These are phyloP conservation scores for Nanger granti DNA, from an alignment of 2,113 vertebrate species.

Conservation along the genomic window DNA sequence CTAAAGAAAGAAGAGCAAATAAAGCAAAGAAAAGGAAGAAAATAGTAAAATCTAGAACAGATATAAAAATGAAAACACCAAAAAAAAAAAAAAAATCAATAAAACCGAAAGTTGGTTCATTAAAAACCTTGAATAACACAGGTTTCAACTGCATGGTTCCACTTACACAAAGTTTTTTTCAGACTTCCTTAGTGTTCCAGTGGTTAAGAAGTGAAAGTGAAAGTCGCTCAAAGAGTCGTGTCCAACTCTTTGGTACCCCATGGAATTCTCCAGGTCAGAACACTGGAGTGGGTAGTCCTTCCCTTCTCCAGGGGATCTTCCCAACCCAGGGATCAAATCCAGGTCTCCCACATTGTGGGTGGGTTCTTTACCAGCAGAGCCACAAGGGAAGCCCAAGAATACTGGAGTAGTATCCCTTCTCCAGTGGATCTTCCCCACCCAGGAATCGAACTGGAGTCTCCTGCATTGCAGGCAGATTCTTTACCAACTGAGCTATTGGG, in stretches of 20 bases:
- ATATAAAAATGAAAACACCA: not conserved
- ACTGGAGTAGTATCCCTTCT: not conserved
- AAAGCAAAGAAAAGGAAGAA: not conserved
- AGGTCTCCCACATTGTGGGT: accelerated
- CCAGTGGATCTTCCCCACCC: not conserved
- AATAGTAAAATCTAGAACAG: not conserved
- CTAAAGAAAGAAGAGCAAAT: not conserved
- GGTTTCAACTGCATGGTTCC: not conserved
- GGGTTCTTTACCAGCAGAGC: not conserved
- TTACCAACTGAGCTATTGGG: not conserved
- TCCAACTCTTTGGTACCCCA: not conserved
- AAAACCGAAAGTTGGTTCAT: not conserved
- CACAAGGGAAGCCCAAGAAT: not conserved
- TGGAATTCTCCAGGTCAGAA: not conserved
- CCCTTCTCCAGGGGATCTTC: not conserved
- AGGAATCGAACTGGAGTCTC: not conserved
- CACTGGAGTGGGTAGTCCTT: not conserved
- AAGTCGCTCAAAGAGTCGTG: not conserved
- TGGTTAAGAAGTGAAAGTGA: not conserved
- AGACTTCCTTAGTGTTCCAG: not conserved
- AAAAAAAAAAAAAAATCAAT: not conserved
- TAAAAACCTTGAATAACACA: not conserved
- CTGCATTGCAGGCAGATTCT: not conserved
- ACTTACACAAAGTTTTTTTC: not conserved
- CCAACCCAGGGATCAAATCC: not conserved